Evolutionary conservation across 2,113 vertebrate species (phyloP).

Genomic region (Cinclus cinclus): DNA sequence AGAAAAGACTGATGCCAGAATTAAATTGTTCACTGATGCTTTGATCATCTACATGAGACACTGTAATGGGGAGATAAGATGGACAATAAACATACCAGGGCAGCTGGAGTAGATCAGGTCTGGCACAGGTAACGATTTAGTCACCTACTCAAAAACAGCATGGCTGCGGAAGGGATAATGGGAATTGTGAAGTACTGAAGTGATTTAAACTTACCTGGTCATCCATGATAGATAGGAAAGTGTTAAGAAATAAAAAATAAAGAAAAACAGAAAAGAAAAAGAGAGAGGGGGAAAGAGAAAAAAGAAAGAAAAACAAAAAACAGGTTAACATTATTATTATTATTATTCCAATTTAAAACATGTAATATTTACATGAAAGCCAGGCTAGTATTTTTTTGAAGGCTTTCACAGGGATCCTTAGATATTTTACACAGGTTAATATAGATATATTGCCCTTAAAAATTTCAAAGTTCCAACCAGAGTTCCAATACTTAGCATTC

Average conservation of each 20-base stretch:
- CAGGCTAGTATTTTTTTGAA: background rate
- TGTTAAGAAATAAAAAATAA: background rate
- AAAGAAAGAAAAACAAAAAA: background rate
- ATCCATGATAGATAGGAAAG: background rate
- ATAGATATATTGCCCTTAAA: background rate
- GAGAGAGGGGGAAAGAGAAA: background rate
- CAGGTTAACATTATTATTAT: background rate
- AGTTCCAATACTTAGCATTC: background rate
- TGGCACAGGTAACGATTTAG: background rate
- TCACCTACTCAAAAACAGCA: background rate
- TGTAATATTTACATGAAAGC: background rate
- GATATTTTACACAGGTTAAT: background rate
- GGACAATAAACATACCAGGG: background rate
- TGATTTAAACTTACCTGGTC: background rate
- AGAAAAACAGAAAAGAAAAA: background rate
- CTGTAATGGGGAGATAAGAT: slow-evolving; percentile 2
- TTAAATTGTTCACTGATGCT: background rate
- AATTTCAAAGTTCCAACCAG: background rate
- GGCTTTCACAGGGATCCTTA: background rate
- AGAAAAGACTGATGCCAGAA: background rate
- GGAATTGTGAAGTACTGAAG: background rate
- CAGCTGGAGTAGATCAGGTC: background rate
- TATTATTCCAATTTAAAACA: background rate
- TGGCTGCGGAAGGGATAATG: background rate
- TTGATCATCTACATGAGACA: background rate